Evolutionary conservation across 2,113 vertebrate genomes (phyloP), one percentile per base, ranked within the genome.

Genomic region (Gasterosteus nipponicus): DNA sequence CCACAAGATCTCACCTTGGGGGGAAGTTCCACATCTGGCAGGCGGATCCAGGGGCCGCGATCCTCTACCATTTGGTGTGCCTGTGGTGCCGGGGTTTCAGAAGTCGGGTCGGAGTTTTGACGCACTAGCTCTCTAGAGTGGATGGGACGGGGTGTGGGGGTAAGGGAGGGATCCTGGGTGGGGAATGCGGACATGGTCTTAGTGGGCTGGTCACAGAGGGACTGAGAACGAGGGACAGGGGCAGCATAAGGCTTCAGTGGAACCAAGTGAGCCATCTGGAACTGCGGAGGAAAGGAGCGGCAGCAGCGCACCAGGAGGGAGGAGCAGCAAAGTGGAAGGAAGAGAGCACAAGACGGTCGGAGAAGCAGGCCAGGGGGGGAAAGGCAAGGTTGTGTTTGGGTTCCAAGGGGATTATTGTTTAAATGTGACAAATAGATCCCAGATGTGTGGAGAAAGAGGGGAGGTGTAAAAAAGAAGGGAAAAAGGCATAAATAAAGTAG

Each of bases 71-170:
- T 86, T 26, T 87, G 93, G 75, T 64, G 94, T 41, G 80, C 86
- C 77, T 82, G 96, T 22, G 94, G 96, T 26, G 92, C 95, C 3
- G 95, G 96, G 76, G 87, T 96, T 93, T 97, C 96, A 0, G 96
- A 97, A 8, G 96, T 97, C 77, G 96, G 96, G 92, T 98, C 96
- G 1, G 96, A 97, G 87, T 96, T 98, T 91, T 97, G 96, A 68
- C 96, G 96, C 78, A 95, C 94, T 54, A 97, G 89, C 80, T 96
- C 95, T 87, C 95, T 94, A 81, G 96, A 94, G 82, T 95, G 93
- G 67, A 91, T 83, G 14, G 94, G 93, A 49, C 92, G 91, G 83
- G 94, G 87, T 77, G 92, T 62, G 85, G 94, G 87, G 88, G 86
- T 84, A 44, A 95, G 93, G 46, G 93, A 93, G 69, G 96, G 95